Evolutionary conservation across 2,888 invertebrate species (phyloP), one percentile per base, ranked within the genome.

Genomic region (Heliconius charithonia): DNA sequence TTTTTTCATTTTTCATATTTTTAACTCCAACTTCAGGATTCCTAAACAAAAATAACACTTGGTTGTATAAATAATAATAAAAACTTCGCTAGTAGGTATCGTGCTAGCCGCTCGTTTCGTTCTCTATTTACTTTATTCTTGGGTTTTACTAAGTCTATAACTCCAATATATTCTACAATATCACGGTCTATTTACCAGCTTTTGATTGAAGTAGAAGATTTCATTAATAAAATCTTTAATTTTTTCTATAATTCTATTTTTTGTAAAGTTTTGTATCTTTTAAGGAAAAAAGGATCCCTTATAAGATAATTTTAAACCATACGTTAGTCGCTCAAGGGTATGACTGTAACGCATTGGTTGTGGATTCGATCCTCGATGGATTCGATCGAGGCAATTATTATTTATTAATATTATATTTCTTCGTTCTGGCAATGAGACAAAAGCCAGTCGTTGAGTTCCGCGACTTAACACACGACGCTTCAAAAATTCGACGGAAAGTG

Each of bases 61-160:
- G 59, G 32, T 32, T 59, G 37, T 37, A 25, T 72, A 56, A 72
- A 72, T 37, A 72, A 72, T 59, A 59, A 72, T 72, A 72, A 74
- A 74, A 74, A 74, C 74, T 74, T 74, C 41, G 27, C 62, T 25
- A 74, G 41, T 37, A 37, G 37, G 37, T 74, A 41, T 62, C 74
- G 74, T 74, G 74, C 74, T 63, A 63, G 62, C 63, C 41, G 74
- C 74, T 74, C 74, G 74, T 74, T 74, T 63, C 37, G 37, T 74
- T 74, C 27, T 63, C 6, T 74, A 41, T 74, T 74, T 74, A 41
- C 27, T 63, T 62, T 29, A 41, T 73, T 73, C 71, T 22, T 62
- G 41, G 41, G 41, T 37, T 63, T 63, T 63, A 56, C 71, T 72
- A 63, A 74, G 74, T 74, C 63, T 74, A 37, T 37, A 22, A 27